A percentile compares a stretch with the other conserved stretches of the same genome.
Conservation (phyloP, 2,113 vertebrate species). For the Lethenteron camtschaticum region DNA sequence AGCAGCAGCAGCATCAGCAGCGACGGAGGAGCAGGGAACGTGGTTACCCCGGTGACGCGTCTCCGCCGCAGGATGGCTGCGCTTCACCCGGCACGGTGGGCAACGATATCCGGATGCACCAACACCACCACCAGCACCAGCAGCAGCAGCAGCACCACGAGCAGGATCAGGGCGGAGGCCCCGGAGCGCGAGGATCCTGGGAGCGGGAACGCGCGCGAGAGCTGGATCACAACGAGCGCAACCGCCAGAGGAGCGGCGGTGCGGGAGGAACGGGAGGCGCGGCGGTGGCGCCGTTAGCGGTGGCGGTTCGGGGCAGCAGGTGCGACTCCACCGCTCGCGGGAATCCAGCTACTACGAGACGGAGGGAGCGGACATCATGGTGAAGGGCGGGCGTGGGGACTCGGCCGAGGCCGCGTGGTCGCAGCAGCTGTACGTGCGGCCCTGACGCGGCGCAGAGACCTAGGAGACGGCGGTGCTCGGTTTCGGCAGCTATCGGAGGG, state of each 20-base stretch:
- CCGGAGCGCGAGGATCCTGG: conserved; percentile 29
- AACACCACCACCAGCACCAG: conserved; percentile 28
- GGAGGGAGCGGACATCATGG: conserved; percentile 3
- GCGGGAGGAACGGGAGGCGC: background rate
- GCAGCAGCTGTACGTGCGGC: conserved; percentile 2
- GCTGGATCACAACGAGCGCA: background rate
- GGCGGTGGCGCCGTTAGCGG: background rate
- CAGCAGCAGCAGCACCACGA: conserved; percentile 33
- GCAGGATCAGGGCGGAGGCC: background rate
- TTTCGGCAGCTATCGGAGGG: too few relatives aligned
- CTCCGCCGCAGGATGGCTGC: background rate
- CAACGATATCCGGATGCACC: conserved; percentile 8
- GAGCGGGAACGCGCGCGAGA: conserved; percentile 21
- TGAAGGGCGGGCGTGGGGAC: conserved; percentile 1
- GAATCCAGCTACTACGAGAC: background rate
- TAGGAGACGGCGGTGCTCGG: too few relatives aligned
- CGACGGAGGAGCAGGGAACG: background rate
- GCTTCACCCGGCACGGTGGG: background rate
- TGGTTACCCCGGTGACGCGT: background rate
- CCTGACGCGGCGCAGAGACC: background rate
- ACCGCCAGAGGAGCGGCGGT: background rate
- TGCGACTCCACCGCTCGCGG: background rate
- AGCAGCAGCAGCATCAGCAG: background rate
- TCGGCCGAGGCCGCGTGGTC: background rate
- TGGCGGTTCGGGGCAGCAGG: background rate